These are phyloP conservation scores for Hozukius guyotensis DNA, from an alignment of 2,797 vertebrate species.

Conservation along the genomic window DNA sequence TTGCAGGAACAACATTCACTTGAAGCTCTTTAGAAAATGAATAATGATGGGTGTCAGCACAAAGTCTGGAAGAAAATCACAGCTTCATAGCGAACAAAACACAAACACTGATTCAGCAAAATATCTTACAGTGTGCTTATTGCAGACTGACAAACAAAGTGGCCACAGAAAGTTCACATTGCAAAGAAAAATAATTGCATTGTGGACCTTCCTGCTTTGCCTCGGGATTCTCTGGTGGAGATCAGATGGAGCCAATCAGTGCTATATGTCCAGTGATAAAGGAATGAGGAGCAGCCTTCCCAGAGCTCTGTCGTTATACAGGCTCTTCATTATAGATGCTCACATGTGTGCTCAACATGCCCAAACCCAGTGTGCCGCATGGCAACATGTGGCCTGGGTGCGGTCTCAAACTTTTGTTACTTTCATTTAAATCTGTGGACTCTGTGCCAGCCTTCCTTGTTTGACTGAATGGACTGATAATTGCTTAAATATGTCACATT, in stretches of 20 bases:
- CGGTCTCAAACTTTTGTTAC: conserved; percentile 33
- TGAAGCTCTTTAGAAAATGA: background rate
- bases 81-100: background rate
- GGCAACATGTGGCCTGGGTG: conserved; percentile 57
- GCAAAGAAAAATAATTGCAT: background rate
- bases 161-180: conserved; percentile 18
- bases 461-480: conserved; percentile 52
- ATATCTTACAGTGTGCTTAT: background rate
- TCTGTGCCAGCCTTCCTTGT: conserved; percentile 41
- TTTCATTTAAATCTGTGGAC: conserved; percentile 31
- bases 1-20: background rate
- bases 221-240: background rate
- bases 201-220: background rate
- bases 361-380: conserved; percentile 30
- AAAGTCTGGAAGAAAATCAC: background rate
- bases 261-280: conserved; percentile 7
- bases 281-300: conserved; percentile 6
- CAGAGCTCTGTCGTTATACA: conserved; percentile 16
- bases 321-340: conserved; percentile 37
- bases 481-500: conserved; percentile 66
- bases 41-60: background rate
- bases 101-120: background rate
- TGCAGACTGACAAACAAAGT: background rate
- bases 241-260: conserved; percentile 44
- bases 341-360: conserved; percentile 66